These are phyloP conservation scores for Cygnus atratus DNA, from an alignment of 2,113 vertebrate species.

Conservation along the genomic window DNA sequence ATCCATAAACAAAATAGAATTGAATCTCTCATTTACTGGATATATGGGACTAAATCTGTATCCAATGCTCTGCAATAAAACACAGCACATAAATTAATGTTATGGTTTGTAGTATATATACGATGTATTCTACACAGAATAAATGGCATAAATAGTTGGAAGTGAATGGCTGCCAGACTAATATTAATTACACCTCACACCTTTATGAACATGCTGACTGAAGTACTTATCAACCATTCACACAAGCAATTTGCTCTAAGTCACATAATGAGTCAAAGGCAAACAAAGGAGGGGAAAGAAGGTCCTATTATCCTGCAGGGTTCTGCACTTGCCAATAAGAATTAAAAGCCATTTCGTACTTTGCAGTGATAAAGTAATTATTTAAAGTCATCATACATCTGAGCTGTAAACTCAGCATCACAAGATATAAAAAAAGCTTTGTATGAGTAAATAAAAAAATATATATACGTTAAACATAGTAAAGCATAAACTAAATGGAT, in stretches of 20 bases:
- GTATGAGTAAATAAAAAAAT: not conserved
- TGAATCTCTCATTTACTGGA: not conserved
- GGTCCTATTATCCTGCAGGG: not conserved
- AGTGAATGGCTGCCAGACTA: not conserved
- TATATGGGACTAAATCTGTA: not conserved
- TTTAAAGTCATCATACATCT: not conserved
- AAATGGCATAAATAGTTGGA: not conserved
- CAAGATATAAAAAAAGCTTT: not conserved
- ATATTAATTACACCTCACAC: conserved; percentile 19
- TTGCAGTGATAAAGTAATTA: not conserved
- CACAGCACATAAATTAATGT: not conserved
- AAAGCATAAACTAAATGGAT: not conserved
- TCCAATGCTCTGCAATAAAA: not conserved
- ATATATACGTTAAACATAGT: not conserved
- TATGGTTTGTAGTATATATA: not conserved
- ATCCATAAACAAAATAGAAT: not conserved
- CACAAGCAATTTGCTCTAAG: conserved; percentile 25
- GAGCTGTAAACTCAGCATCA: not conserved
- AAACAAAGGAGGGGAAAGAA: conserved; percentile 43
- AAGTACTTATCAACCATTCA: conserved; percentile 14
- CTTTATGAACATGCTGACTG: not conserved
- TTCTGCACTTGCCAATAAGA: not conserved
- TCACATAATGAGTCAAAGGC: conserved; percentile 31
- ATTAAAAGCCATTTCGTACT: conserved; percentile 2
- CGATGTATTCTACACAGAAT: not conserved